These are phyloP conservation scores for Agrilus cyanescens DNA, from an alignment of 2,888 invertebrate genomes.

Conservation along the genomic window DNA sequence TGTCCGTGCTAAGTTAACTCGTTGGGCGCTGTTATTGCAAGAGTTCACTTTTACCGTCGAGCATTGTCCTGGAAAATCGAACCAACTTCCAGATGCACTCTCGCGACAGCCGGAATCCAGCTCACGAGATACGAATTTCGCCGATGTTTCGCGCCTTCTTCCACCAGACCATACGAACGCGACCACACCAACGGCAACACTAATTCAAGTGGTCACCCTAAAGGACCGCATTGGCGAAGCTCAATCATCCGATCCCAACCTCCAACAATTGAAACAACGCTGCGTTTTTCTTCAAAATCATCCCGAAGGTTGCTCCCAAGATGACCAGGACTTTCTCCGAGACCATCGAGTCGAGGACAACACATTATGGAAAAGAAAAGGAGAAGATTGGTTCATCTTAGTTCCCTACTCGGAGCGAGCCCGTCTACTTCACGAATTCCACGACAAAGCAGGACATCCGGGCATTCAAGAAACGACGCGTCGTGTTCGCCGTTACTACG, in stretches of 20 bases:
- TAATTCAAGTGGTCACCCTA: not conserved
- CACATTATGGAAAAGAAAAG: not conserved
- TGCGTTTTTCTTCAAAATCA: too few relatives aligned
- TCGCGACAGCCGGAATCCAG: constrained; percentile 9
- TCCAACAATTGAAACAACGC: too few relatives aligned
- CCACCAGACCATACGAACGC: not conserved
- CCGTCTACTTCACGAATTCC: constrained; percentile 3
- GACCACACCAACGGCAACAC: too few relatives aligned
- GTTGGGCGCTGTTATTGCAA: constrained; percentile 14
- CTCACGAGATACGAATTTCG: not conserved
- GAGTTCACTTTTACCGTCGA: constrained; percentile 16
- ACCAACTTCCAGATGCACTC: constrained; percentile 14
- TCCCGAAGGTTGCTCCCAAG: too few relatives aligned
- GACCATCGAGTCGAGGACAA: not conserved
- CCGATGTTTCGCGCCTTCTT: not conserved
- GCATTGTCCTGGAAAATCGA: constrained; percentile 15
- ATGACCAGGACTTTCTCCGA: not conserved
- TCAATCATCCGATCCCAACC: too few relatives aligned
- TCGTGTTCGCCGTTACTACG: constrained; percentile 4
- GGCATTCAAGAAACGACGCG: constrained; percentile 15
- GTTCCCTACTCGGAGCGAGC: not conserved
- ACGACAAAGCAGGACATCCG: constrained; percentile 15
- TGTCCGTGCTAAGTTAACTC: constrained; percentile 8
- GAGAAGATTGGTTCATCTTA: not conserved
- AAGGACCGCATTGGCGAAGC: not conserved